These are phyloP conservation scores for Lymantria dispar DNA, from an alignment of 2,888 invertebrate genomes.

Conservation along the genomic window DNA sequence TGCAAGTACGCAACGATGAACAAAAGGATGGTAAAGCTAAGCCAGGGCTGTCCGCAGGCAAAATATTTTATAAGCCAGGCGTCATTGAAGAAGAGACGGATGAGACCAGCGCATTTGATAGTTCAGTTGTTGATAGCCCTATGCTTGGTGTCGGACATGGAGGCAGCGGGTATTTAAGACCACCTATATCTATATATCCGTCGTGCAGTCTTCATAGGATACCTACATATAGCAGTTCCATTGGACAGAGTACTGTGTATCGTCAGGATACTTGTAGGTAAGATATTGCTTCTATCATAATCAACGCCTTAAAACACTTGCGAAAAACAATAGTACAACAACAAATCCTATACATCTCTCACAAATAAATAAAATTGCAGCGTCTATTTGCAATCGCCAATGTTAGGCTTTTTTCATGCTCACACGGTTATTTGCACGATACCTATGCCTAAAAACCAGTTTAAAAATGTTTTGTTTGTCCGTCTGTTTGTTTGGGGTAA, in stretches of 20 bases:
- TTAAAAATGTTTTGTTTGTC: too few relatives aligned
- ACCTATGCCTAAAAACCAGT: too few relatives aligned
- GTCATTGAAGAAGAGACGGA: conserved; percentile 72
- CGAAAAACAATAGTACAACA: too few relatives aligned
- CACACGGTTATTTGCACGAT: too few relatives aligned
- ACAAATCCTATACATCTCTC: too few relatives aligned
- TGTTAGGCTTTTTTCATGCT: too few relatives aligned
- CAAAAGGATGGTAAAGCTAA: conserved; percentile 46
- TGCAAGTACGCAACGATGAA: conserved; percentile 59
- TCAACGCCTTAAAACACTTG: too few relatives aligned
- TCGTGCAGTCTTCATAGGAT: conserved; percentile 80
- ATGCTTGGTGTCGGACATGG: conserved; percentile 57
- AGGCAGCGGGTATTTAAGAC: conserved; percentile 53
- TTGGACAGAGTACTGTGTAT: conserved; percentile 79
- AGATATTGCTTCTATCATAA: background rate
- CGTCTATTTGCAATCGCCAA: too few relatives aligned
- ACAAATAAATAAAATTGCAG: too few relatives aligned
- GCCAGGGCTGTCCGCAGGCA: conserved; percentile 58
- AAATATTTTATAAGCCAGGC: conserved; percentile 76
- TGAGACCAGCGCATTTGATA: conserved; percentile 74
- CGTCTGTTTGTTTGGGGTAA: too few relatives aligned
- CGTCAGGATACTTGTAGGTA: conserved; percentile 83
- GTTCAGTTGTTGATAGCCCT: conserved; percentile 68
- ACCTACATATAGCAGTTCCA: conserved; percentile 83
- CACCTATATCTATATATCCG: conserved; percentile 57